phyloP scores from a whole-genome alignment of 1,140 invertebrate species.

The Drosophila ficusphila region DNA sequence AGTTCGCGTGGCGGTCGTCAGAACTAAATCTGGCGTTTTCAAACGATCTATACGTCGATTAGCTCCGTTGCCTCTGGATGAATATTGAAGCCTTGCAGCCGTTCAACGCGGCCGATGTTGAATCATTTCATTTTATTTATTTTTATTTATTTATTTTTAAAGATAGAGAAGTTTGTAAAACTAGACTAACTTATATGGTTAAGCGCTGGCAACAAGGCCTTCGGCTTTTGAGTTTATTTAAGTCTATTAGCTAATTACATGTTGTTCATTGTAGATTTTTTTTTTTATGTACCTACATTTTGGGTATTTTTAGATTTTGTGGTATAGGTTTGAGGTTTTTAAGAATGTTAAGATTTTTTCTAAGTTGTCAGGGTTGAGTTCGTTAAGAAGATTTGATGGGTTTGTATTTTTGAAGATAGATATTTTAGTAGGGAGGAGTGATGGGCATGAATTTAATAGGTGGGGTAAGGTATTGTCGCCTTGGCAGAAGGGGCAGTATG shows the following conservation, averaged over 20 bases:
- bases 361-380: background rate
- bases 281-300: too few relatives aligned
- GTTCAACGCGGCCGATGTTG: too few relatives aligned
- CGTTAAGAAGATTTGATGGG: background rate
- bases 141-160: background rate
- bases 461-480: slow-evolving; percentile 6
- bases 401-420: slow-evolving; percentile 7
- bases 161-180: background rate
- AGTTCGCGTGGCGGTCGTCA: too few relatives aligned
- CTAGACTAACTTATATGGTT: slow-evolving; percentile 2
- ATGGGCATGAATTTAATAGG: slow-evolving; percentile 13
- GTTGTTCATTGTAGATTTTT: background rate
- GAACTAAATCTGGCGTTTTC: too few relatives aligned
- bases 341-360: background rate
- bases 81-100: too few relatives aligned
- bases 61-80: too few relatives aligned
- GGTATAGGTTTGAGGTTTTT: background rate
- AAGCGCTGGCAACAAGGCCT: slow-evolving; percentile 1
- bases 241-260: slow-evolving; percentile 3
- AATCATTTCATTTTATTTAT: too few relatives aligned
- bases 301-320: background rate
- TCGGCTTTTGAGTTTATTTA: background rate
- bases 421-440: slow-evolving; percentile 11
- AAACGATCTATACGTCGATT: too few relatives aligned
- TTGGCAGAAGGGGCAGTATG: slow-evolving; percentile 10